Evolutionary conservation across 2,888 invertebrate genomes (phyloP).

Genomic region (Pseudoips prasinana): DNA sequence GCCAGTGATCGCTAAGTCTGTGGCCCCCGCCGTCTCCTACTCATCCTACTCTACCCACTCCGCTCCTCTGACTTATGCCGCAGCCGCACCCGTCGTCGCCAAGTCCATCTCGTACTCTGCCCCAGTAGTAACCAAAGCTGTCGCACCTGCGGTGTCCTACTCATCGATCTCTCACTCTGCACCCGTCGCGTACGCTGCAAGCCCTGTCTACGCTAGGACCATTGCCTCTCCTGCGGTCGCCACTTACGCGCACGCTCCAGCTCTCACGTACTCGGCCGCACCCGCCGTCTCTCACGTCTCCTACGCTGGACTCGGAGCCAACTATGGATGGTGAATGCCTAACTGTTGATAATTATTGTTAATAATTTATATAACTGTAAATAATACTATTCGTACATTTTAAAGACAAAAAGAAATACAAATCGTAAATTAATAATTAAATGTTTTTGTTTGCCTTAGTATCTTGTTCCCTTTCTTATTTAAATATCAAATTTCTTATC

Average conservation of each 20-base stretch:
- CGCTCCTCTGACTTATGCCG: background rate
- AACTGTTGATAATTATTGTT: no score
- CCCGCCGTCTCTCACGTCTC: constrained; percentile 84
- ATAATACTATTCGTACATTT: no score
- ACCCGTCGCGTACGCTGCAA: constrained; percentile 44
- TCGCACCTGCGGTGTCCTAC: no score
- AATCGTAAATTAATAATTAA: no score
- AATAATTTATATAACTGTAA: no score
- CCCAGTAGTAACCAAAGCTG: no score
- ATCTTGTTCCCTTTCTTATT: no score
- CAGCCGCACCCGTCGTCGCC: constrained; percentile 49
- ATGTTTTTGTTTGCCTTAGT: no score
- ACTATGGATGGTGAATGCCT: constrained; percentile 64
- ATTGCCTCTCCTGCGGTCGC: constrained; percentile 38
- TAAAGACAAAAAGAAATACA: no score
- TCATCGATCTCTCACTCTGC: constrained; percentile 45
- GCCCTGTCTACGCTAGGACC: constrained; percentile 35
- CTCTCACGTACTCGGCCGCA: constrained; percentile 77
- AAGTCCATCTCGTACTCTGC: no score
- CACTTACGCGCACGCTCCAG: constrained; percentile 56
- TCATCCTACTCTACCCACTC: no score
- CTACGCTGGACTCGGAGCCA: constrained; percentile 82
- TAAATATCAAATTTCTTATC: no score
- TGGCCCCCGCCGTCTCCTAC: constrained; percentile 28
- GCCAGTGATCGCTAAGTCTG: constrained; percentile 53